Base-by-base conservation (phyloP, 2,113 vertebrate species). In the Ranitomeya imitator region DNA sequence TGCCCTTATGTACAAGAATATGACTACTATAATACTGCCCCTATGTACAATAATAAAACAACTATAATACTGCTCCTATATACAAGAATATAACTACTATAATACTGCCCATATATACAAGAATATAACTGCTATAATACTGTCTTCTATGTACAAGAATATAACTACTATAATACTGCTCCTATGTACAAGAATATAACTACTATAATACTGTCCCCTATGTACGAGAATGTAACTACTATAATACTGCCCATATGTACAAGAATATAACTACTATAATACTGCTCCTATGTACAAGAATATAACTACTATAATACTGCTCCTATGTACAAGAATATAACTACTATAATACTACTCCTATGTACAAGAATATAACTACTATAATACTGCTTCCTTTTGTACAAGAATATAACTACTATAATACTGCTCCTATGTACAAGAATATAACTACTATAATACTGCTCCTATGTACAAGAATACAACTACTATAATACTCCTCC, bases 161-260 rank as follows among this genome's bases (percentile, higher is more conserved):
- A 45, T 18, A 74, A 18, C n/a, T n/a, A 65, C 61, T n/a, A 10
- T 60, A 60, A 31, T 31, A 31, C 26, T 31, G 26, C 19, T 4
- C 61, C 61, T 65, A 65, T 65, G 10, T 65, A 65, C 61, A 65
- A n/a, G 61, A 65, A 21, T 65, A 65, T 61, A 61, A 61, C 60
- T 61, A 61, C 60, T 61, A 61, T 61, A 61, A 61, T 61, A 19
- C 60, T 61, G 15, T 15, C 4, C 60, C n/a, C 63, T 65, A 65
- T 65, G 21, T 65, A 65, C 63, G n/a, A 65, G 63, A 65, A 65
- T 65, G n/a, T 65, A 65, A 65, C 63, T 65, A 65, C 63, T 65
- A 65, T 65, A 65, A 65, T 65, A 65, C 63, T 8, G 19, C 63
- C 7, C 18, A 19, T 69, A 74, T 74, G 14, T 74, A 71, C 23